Base-by-base conservation (phyloP, 2,113 vertebrate genomes). In the Castor canadensis region DNA sequence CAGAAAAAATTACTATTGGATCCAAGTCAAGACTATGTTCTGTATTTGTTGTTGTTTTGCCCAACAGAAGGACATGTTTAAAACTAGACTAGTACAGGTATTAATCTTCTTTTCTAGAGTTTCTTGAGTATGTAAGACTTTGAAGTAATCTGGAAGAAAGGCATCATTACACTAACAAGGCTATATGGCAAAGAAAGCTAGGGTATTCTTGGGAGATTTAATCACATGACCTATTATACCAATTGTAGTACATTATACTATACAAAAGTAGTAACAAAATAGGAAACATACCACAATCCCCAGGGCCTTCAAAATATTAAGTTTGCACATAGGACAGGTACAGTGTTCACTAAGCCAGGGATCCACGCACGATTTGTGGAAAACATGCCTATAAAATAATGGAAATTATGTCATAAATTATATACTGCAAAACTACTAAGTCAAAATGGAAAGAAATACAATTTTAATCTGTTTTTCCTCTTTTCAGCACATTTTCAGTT, bases 251-350 rank as follows among this genome's bases (percentile, higher is more conserved):
- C 12, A 67, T 35, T 28, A 69, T 12, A 32, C 0, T 9, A 75
- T 24, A 75, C 1, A 62, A 49, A 96, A n/a, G 24, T 32, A 91
- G 30, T 56, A 52, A 90, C 47, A 64, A 89, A 82, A 30, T 0
- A 45, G 52, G 32, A 91, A 92, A 97, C 98, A 98, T 98, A 99
- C 99, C 99, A 99, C 99, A 97, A 99, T 99, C 97, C 99, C 99
- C 20, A 99, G 98, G 62, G 99, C 99, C 98, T 99, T 99, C 95
- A 99, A 98, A 98, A 99, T 99, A 98, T 99, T 99, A 94, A 99
- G 98, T 98, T 99, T 99, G 98, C 99, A 99, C 99, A 99, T 99
- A 28, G 99, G 99, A 97, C 99, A 99, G 5, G 99, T 99, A 97
- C 99, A 99, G 95, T 99, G 99, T 89, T 99, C 99, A 87, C 99